Conservation (phyloP, 1,140 invertebrate species). For the Aphaenogaster ashmeadi region DNA sequence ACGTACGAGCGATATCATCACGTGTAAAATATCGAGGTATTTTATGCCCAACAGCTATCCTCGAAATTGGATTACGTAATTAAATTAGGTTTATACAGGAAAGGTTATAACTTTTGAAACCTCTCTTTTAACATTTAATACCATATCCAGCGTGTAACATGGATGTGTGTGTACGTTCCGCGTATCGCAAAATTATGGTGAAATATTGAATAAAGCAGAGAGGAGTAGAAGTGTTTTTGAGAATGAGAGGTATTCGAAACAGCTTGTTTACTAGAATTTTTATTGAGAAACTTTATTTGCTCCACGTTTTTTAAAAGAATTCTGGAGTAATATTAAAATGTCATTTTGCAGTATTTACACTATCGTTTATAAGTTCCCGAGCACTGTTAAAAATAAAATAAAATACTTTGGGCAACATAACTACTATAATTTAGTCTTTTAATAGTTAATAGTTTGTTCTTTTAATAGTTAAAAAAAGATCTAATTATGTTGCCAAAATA, state of each 20-base stretch:
- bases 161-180: neutral
- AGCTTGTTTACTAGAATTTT: neutral
- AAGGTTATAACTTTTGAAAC: constrained; percentile 1
- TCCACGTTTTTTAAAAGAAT: neutral
- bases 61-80: neutral
- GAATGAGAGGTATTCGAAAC: neutral
- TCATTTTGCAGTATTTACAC: neutral
- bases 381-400: no score
- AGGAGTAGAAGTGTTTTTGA: neutral
- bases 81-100: constrained; percentile 16
- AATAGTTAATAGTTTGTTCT: no score
- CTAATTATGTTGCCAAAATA: no score
- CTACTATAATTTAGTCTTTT: no score
- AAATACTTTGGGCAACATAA: no score
- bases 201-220: constrained; percentile 8
- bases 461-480: no score
- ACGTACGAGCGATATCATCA: constrained; percentile 11
- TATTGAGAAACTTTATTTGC: neutral
- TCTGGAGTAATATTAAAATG: neutral
- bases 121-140: constrained; percentile 1
- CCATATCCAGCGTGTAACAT: neutral
- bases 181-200: neutral
- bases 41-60: neutral
- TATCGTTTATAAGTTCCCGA: no score
- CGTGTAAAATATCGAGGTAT: neutral